A percentile compares a stretch with the other conserved stretches of the same genome.
Conservation (phyloP, 2,888 invertebrate species). For the Cheilosia vulpina region DNA sequence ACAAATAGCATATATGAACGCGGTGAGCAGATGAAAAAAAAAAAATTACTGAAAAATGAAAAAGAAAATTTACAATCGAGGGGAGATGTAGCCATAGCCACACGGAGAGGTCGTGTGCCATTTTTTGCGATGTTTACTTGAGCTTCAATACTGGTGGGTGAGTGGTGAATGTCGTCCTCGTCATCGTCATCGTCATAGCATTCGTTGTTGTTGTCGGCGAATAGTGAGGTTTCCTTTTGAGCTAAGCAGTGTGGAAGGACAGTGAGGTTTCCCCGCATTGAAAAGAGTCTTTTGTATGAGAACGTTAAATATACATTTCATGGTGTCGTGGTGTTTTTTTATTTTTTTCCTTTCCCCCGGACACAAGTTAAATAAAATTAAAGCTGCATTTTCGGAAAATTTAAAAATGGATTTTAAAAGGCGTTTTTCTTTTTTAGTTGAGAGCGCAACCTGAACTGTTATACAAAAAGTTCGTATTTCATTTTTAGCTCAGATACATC, state of each 20-base stretch:
- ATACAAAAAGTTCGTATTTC: too few relatives aligned
- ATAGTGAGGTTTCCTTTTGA: constrained; percentile 1
- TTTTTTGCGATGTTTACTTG: constrained; percentile 36
- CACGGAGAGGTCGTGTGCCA: constrained; percentile 29
- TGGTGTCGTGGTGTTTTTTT: neutral
- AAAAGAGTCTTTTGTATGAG: constrained; percentile 10
- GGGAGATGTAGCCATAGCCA: neutral
- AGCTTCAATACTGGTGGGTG: neutral
- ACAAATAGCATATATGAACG: constrained; percentile 21
- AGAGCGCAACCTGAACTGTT: too few relatives aligned
- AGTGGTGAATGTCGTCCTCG: constrained; percentile 2
- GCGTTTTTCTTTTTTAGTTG: too few relatives aligned
- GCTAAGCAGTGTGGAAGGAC: constrained; percentile 11
- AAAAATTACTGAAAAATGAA: neutral
- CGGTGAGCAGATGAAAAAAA: constrained; percentile 8
- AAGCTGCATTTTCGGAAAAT: too few relatives aligned
- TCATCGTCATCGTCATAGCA: neutral
- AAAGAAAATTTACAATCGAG: constrained; percentile 43
- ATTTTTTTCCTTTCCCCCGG: too few relatives aligned
- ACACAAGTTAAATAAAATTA: too few relatives aligned
- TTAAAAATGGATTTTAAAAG: too few relatives aligned
- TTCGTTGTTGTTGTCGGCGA: neutral
- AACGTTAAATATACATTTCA: constrained; percentile 5
- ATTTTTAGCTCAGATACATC: too few relatives aligned
- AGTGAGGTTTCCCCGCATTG: constrained; percentile 9